Conservation (phyloP, 2,888 invertebrate species). For the Tachina lurida region DNA sequence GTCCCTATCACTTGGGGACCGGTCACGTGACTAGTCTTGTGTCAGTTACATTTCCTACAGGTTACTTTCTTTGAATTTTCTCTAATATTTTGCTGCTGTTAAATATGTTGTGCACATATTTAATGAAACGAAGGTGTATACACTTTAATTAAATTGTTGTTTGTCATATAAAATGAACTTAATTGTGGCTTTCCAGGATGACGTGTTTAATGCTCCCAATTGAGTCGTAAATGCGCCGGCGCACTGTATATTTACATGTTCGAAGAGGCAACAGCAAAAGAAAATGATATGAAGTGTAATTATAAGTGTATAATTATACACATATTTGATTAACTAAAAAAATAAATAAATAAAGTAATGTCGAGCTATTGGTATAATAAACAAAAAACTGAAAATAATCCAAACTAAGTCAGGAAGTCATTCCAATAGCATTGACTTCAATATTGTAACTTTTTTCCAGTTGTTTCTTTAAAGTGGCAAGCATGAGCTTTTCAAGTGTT, state of each 20-base stretch:
- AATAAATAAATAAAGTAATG: slow-evolving; percentile 11
- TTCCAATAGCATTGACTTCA: slow-evolving; percentile 43
- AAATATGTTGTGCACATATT: neutral
- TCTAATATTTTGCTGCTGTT: neutral
- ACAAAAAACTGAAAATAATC: slow-evolving; percentile 38
- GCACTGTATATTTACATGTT: slow-evolving; percentile 39
- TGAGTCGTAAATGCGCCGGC: slow-evolving; percentile 59
- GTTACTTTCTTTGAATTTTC: neutral
- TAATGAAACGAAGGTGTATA: neutral
- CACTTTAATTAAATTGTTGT: slow-evolving; percentile 57
- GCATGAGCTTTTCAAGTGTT: slow-evolving; percentile 19
- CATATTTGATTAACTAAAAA: slow-evolving; percentile 10
- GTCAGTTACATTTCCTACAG: too few species aligned
- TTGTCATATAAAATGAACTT: slow-evolving; percentile 57
- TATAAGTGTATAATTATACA: slow-evolving; percentile 12
- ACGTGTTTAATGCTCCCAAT: slow-evolving; percentile 54
- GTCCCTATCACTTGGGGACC: too few species aligned
- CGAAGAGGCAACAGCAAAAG: neutral
- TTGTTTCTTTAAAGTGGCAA: slow-evolving; percentile 24
- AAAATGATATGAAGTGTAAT: neutral
- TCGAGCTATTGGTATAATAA: slow-evolving; percentile 12
- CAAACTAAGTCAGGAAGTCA: slow-evolving; percentile 66
- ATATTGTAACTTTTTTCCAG: slow-evolving; percentile 15
- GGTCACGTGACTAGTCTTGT: too few species aligned
- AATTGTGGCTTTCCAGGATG: slow-evolving; percentile 58